Base-by-base conservation (phyloP, 2,797 vertebrate species). In the Chromis chromis region DNA sequence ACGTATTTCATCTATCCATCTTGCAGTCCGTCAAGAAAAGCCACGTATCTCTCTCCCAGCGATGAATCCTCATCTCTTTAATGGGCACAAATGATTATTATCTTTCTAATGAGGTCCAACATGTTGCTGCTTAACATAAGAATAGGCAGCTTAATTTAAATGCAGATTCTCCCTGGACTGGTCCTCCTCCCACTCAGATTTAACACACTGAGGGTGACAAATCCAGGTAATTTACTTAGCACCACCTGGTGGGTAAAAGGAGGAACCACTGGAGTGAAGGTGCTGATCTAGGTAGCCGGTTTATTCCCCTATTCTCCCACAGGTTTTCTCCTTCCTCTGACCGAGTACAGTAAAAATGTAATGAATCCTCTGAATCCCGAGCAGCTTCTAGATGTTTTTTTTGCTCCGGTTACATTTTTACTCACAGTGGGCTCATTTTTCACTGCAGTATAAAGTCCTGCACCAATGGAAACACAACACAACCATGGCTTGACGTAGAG, bases 31-130 rank as follows among this genome's bases (percentile, higher is more conserved):
- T 76, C 54, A 48, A 66, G 55, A 40, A 42, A 52, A 62, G 44
- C 50, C 62, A 53, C 60, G 40, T 60, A 33, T 71, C 73, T 79
- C 73, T 79, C 66, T 57, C 68, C 36, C 27, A 13, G 25, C 4
- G 75, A 50, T 76, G 52, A 81, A 86, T 84, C 62, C 62, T 72
- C 81, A 82, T 81, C 77, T 81, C 73, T 87, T 81, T 77, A 86
- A 86, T 86, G 84, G 76, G 14, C 75, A 90, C 85, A 86, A 86
- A 85, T 91, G 80, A 91, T 91, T 76, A 87, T 93, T 91, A 91
- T 92, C 84, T 90, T 91, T 91, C 75, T 91, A 93, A 94, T 93
- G 86, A 90, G 81, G 48, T 86, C 69, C 84, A 90, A 88, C 89
- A 66, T 91, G 90, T 88, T 87, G 70, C 88, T 88, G 85, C 61